phyloP scores from a whole-genome alignment of 2,113 vertebrate genomes.

The Abramis brama region DNA sequence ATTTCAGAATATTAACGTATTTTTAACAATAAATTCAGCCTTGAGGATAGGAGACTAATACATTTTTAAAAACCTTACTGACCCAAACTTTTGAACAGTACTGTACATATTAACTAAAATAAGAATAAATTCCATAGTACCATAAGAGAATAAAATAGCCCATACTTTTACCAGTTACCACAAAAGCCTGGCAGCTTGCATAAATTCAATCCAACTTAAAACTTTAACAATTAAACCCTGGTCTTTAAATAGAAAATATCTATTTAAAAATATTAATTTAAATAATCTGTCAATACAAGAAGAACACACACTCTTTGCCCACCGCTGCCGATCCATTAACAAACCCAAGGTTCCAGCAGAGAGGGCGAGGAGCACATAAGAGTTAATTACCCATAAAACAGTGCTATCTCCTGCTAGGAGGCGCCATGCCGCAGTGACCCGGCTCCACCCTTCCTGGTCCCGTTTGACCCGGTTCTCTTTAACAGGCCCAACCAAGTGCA shows the following conservation, averaged over 20 bases:
- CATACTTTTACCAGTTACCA: not conserved
- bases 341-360: slow-evolving; percentile 58
- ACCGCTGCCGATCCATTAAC: slow-evolving; percentile 33
- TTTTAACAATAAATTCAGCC: not conserved
- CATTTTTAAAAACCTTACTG: not conserved
- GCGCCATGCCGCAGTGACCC: slow-evolving; percentile 49
- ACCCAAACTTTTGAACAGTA: not conserved
- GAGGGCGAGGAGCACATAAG: slow-evolving; percentile 55
- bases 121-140: not conserved
- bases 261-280: too few relatives aligned
- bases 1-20: not conserved
- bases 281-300: slow-evolving; percentile 4
- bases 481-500: slow-evolving; percentile 7
- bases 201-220: not conserved
- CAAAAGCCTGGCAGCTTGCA: not conserved
- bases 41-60: not conserved
- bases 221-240: not conserved
- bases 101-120: not conserved
- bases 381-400: slow-evolving; percentile 70
- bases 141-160: not conserved
- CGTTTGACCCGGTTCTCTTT: slow-evolving; percentile 47
- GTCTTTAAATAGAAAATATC: not conserved
- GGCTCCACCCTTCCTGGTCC: slow-evolving; percentile 47
- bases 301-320: not conserved
- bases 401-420: slow-evolving; percentile 62